Evolutionary conservation across 2,888 invertebrate genomes (phyloP), one percentile per base, ranked within the genome.

Genomic region (Ophioninae sp.): DNA sequence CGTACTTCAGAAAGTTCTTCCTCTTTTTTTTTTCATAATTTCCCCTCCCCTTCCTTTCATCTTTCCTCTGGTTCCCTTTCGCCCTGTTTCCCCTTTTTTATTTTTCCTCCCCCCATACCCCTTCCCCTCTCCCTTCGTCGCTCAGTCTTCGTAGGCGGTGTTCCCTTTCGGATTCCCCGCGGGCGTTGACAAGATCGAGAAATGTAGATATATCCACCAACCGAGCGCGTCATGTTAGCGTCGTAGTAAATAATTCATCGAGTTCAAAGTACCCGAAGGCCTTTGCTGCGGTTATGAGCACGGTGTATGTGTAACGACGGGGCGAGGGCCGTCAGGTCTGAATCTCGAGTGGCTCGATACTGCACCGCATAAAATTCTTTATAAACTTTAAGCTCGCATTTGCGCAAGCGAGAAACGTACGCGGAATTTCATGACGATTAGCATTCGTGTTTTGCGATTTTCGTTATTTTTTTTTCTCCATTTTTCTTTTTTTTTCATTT

Each of bases 201-300:
- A 87, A 88, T 85, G 87, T 87, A 86, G 87, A 88, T 87, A 87
- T 87, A 88, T 85, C 86, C 78, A 75, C 67, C 30, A 75, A 41
- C 72, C 85, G 80, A 50, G 75, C 83, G 85, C 86, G 83, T 88
- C 87, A 87, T 88, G 89, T 88, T 88, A 81, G 86, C 86, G 87
- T 87, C 85, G 85, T 87, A 86, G 88, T 90, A 89, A 90, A 90
- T 90, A 90, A 89, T 90, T 90, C 88, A 89, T 88, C 85, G 86
- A 83, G 82, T 87, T 87, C 85, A 87, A 85, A 85, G 86, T 84
- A 86, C 86, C 84, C 85, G 72, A 80, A 82, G 81, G 77, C 81
- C 76, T 85, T 73, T 81, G 83, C 75, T 64, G 78, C 74, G 72
- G 78, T 82, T 81, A 84, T 83, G 64, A n/a, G 76, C 10, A 78